Percentiles rank a stretch among this genome's conserved stretches.
phyloP scores from a whole-genome alignment of 1,140 invertebrate species.

The Drosophila ogumai region DNA sequence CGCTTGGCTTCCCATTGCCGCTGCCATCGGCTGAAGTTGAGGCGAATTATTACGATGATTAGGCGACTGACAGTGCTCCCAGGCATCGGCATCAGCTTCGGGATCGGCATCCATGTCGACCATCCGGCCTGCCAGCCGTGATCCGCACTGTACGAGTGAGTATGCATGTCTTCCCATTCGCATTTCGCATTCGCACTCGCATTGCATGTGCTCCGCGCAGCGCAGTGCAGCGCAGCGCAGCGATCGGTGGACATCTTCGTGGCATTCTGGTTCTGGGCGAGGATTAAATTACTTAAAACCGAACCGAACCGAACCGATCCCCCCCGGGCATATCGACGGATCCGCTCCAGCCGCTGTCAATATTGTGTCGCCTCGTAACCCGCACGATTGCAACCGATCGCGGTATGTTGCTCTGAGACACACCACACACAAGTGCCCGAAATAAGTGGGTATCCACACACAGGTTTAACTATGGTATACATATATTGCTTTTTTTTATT shows the following conservation, averaged over 20 bases:
- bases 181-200: slow-evolving; percentile 33
- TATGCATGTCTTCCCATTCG: slow-evolving; percentile 51
- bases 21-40: slow-evolving; percentile 80
- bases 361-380: slow-evolving; percentile 79
- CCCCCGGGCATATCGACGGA: slow-evolving; percentile 76
- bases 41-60: slow-evolving; percentile 82
- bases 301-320: slow-evolving; percentile 41
- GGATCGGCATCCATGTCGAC: slow-evolving; percentile 73
- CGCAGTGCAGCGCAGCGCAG: slow-evolving; percentile 27
- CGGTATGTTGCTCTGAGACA: slow-evolving; percentile 20
- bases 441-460: slow-evolving; percentile 24
- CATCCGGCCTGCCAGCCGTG: slow-evolving; percentile 68
- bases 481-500: neutral
- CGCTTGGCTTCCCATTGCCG: slow-evolving; percentile 79
- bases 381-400: slow-evolving; percentile 61
- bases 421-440: slow-evolving; percentile 16
- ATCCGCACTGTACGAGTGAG: slow-evolving; percentile 28
- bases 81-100: slow-evolving; percentile 67
- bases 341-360: slow-evolving; percentile 76
- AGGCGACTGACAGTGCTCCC: slow-evolving; percentile 79
- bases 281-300: slow-evolving; percentile 80
- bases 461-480: neutral
- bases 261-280: slow-evolving; percentile 81
- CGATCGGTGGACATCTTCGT: slow-evolving; percentile 77
- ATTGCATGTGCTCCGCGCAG: slow-evolving; percentile 65